These are phyloP conservation scores for Drosophila carrolli DNA, from an alignment of 1,140 invertebrate species.

Conservation along the genomic window DNA sequence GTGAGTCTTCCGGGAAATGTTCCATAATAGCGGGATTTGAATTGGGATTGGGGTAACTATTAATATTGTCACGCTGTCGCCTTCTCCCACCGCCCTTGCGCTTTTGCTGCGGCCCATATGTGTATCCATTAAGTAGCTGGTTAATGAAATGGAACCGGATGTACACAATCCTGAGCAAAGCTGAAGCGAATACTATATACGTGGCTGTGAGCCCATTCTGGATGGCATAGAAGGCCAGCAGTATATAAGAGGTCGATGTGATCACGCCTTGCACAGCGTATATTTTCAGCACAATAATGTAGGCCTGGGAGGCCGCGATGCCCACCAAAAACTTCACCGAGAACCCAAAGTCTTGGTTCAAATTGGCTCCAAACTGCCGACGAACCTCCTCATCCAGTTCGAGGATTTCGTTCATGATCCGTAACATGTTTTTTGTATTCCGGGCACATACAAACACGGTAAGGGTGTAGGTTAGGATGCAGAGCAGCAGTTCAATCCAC, in stretches of 20 bases:
- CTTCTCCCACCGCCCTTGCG: conserved; percentile 9
- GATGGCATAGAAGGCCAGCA: conserved; percentile 70
- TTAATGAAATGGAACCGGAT: conserved; percentile 74
- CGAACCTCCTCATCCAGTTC: conserved; percentile 71
- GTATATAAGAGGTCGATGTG: conserved; percentile 66
- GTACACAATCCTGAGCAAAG: conserved; percentile 65
- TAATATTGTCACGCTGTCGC: conserved; percentile 7
- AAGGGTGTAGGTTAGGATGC: conserved; percentile 69
- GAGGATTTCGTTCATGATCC: conserved; percentile 78
- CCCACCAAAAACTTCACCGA: conserved; percentile 69
- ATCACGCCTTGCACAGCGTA: conserved; percentile 38
- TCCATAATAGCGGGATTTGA: conserved; percentile 49
- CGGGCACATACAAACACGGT: conserved; percentile 70
- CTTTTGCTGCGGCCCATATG: conserved; percentile 59
- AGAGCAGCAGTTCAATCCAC: conserved; percentile 77
- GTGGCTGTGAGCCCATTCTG: conserved; percentile 73
- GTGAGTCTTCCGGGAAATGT: conserved; percentile 70
- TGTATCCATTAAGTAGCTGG: conserved; percentile 62
- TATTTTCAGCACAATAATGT: conserved; percentile 69
- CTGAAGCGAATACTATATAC: conserved; percentile 74
- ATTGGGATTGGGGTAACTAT: background rate
- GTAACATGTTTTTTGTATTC: conserved; percentile 68
- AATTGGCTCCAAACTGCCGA: conserved; percentile 49
- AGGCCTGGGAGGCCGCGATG: conserved; percentile 65
- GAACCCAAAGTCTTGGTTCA: conserved; percentile 65